Percentiles rank a stretch among this genome's conserved stretches.
These are phyloP conservation scores for Menidia menidia DNA, from an alignment of 2,797 vertebrate genomes.

Conservation along the genomic window DNA sequence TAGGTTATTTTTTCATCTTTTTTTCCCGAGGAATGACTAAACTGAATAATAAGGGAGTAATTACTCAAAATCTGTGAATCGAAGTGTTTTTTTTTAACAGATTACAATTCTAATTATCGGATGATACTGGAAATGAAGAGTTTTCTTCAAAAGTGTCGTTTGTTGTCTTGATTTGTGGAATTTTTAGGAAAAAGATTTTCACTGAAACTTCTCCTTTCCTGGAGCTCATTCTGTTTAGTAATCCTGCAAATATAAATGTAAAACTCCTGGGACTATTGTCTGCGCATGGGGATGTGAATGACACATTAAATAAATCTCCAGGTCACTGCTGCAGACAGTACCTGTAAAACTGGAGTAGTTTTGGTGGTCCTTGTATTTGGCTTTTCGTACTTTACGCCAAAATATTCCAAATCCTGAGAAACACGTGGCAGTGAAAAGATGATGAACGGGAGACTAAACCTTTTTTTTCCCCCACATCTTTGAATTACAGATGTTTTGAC, in stretches of 20 bases:
- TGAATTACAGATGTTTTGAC: conserved; percentile 30
- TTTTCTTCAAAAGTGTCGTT: background rate
- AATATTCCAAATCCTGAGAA: conserved; percentile 64
- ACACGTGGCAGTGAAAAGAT: conserved; percentile 29
- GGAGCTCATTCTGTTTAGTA: conserved; percentile 27
- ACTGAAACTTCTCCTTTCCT: background rate
- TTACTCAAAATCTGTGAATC: background rate
- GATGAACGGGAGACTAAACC: conserved; percentile 12
- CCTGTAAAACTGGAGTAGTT: conserved; percentile 20
- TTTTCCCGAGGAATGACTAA: background rate
- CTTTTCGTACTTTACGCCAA: conserved; percentile 39
- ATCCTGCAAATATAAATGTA: conserved; percentile 28
- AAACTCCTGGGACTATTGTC: conserved; percentile 19
- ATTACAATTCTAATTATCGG: too few relatives aligned
- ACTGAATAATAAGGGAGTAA: background rate
- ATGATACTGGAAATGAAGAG: too few relatives aligned
- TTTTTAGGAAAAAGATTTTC: background rate
- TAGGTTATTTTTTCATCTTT: background rate
- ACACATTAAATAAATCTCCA: background rate
- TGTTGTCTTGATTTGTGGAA: background rate
- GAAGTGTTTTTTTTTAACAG: conserved; percentile 31
- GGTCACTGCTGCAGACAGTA: conserved; percentile 19
- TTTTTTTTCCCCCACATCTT: conserved; percentile 12
- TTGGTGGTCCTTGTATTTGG: conserved; percentile 40
- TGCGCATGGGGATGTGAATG: conserved; percentile 9